Evolutionary conservation across 1,140 invertebrate genomes (phyloP).

Genomic region (Caenorhabditis briggsae): DNA sequence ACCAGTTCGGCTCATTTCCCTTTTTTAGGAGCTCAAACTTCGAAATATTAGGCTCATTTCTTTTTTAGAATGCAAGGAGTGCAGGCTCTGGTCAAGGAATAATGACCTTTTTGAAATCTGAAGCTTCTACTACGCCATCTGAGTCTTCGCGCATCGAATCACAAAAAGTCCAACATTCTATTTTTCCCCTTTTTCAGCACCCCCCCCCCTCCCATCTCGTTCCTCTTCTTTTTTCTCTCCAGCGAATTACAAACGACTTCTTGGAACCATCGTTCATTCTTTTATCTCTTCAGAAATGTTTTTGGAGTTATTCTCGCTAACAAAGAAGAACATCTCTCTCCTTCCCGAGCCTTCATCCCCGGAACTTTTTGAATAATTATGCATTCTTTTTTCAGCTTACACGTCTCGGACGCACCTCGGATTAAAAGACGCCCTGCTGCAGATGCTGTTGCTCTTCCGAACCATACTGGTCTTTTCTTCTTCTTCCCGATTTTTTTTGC

Average conservation of each 20-base stretch:
- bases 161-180: background rate
- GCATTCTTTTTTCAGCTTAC: conserved; percentile 63
- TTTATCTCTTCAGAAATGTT: conserved; percentile 25
- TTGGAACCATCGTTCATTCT: background rate
- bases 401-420: conserved; percentile 59
- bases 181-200: background rate
- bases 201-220: background rate
- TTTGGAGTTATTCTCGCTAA: background rate
- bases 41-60: background rate
- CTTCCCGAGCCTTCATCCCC: background rate
- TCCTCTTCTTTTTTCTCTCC: background rate
- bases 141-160: too few species aligned
- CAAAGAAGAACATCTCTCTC: background rate
- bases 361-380: conserved; percentile 49
- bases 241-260: too few species aligned
- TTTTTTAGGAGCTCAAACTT: conserved; percentile 19
- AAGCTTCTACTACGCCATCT: too few species aligned
- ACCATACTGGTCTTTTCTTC: conserved; percentile 55
- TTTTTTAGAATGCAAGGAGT: too few species aligned
- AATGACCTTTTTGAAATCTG: too few species aligned
- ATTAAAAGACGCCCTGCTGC: conserved; percentile 44
- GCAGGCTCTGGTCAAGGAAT: too few species aligned
- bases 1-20: conserved; percentile 33
- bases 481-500: background rate
- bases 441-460: background rate